Conservation (phyloP, 2,888 invertebrate genomes). For the Caenorhabditis sp. region DNA sequence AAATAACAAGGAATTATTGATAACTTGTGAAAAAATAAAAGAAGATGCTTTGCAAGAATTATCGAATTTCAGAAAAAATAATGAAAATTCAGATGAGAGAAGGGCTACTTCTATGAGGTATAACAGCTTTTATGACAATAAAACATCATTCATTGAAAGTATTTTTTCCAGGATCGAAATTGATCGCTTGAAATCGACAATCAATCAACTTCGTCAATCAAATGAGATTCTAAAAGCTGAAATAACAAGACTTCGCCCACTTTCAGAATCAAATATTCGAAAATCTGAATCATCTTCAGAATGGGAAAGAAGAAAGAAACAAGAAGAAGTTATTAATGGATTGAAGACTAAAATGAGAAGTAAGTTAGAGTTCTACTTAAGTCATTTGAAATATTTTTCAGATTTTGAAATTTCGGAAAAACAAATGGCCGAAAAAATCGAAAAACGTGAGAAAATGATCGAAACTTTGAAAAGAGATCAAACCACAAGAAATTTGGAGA, state of each 20-base stretch:
- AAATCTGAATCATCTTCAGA: constrained; percentile 31
- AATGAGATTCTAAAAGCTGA: constrained; percentile 33
- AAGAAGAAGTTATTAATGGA: constrained; percentile 17
- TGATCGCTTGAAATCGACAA: constrained; percentile 22
- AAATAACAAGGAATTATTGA: constrained; percentile 45
- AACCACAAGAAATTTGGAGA: constrained; percentile 17
- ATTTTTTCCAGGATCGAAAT: constrained; percentile 25
- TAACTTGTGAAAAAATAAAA: constrained; percentile 52
- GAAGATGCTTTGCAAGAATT: constrained; percentile 47
- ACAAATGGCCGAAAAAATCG: constrained; percentile 34
- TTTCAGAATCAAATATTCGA: constrained; percentile 3
- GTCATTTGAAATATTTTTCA: too few relatives aligned
- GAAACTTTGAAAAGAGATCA: constrained; percentile 34
- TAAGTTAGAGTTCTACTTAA: too few relatives aligned
- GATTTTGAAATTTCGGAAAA: constrained; percentile 25
- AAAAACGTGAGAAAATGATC: constrained; percentile 27
- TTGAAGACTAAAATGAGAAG: constrained; percentile 19
- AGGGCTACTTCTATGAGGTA: constrained; percentile 28
- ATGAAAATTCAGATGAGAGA: constrained; percentile 28
- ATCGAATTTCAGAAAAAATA: constrained; percentile 30
- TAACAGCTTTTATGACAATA: too few relatives aligned
- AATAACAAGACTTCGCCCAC: constrained; percentile 33
- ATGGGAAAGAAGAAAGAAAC: constrained; percentile 25
- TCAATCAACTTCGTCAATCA: constrained; percentile 10
- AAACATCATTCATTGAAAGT: too few relatives aligned